Base-by-base conservation (phyloP, 2,888 invertebrate species). In the Stenotaenia linearis region DNA sequence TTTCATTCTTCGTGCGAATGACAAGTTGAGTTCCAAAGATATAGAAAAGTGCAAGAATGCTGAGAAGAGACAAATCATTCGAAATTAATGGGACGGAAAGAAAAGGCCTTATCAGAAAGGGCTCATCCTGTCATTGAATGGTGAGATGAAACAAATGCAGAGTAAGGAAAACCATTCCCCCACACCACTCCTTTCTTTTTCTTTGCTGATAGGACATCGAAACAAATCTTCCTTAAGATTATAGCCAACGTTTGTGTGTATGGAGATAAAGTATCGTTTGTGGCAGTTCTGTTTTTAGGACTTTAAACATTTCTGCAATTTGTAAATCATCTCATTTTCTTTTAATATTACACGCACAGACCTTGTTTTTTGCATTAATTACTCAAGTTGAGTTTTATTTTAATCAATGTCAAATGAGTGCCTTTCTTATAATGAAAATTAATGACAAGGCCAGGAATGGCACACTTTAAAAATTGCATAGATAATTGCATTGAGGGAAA, bases 81-180 rank as follows among this genome's bases (percentile, higher is more conserved):
- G 56, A 18, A 56, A 56, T 56, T 56, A 56, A 56, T 56, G 56
- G 56, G 1, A 56, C 21, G 56, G 56, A 56, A 56, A 56, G 56
- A 56, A 56, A 56, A 56, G 56, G 56, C 56, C 56, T 56, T 56
- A 56, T 56, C 56, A 56, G 56, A 56, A 56, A 56, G 56, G 56
- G 56, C 56, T 56, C 56, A 56, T 56, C 56, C 56, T 56, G 56
- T 56, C 56, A 56, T 56, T 56, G 56, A 56, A 56, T 56, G 23
- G 56, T 56, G 56, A 56, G 56, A 56, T 56, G 56, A 56, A 56
- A 56, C 56, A 56, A 56, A 56, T 56, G 56, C 56, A 56, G 56
- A 56, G 56, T 56, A 56, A 56, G 56, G 56, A 56, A 56, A 56
- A 40, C 40, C 15, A 3, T 18, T 56, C 21, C 56, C 56, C 56